Evolutionary conservation across 2,797 vertebrate species (phyloP).

Genomic region (Coregonus suidteri): DNA sequence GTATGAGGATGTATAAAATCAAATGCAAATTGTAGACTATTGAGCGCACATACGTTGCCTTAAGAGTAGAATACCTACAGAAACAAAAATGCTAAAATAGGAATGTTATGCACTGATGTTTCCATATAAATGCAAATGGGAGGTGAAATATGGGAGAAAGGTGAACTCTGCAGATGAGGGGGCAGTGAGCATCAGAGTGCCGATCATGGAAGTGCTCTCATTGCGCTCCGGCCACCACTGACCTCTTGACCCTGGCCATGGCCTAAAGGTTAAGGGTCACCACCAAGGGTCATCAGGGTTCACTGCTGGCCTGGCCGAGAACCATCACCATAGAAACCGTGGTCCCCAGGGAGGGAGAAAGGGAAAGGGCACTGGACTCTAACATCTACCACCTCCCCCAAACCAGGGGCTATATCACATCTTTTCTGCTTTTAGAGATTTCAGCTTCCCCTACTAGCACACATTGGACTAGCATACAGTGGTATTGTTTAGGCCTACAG

Average conservation of each 20-base stretch:
- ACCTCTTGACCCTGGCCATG: conserved; percentile 76
- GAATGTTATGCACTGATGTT: conserved; percentile 31
- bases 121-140: conserved; percentile 53
- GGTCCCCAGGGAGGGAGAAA: conserved; percentile 48
- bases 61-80: conserved; percentile 35
- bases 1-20: background rate
- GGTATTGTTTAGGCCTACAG: background rate
- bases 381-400: conserved; percentile 28
- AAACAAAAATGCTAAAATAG: conserved; percentile 34
- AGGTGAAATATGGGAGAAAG: conserved; percentile 41
- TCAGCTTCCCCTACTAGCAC: background rate
- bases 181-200: conserved; percentile 57
- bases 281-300: conserved; percentile 52
- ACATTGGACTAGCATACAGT: conserved; percentile 23
- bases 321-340: conserved; percentile 74
- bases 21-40: conserved; percentile 50
- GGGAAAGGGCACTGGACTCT: conserved; percentile 45
- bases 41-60: conserved; percentile 25
- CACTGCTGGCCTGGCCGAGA: conserved; percentile 65
- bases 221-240: conserved; percentile 76
- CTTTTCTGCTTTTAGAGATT: conserved; percentile 21
- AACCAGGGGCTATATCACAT: conserved; percentile 38
- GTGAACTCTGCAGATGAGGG: conserved; percentile 43
- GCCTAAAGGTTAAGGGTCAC: conserved; percentile 71
- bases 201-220: conserved; percentile 77